Evolutionary conservation across 1,140 invertebrate species (phyloP), one percentile per base, ranked within the genome.

Genomic region (Cephus cinctus): DNA sequence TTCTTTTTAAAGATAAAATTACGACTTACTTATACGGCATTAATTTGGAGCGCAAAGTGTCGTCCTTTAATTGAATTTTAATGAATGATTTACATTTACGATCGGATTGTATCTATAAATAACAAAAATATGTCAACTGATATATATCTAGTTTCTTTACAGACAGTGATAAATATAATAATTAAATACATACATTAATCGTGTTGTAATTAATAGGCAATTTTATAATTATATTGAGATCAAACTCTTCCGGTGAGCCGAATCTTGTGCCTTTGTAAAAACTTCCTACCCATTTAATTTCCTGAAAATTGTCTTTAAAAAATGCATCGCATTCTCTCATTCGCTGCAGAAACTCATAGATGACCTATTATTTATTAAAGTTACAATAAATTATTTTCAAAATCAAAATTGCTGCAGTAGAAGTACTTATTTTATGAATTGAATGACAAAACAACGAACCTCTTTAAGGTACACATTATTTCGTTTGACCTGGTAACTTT

Each of bases 191-290:
- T 52, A 79, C 60, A 2, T 61, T 56, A n/a, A 78, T 67, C 4
- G 60, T 54, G 5, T 68, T 50, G 4, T 67, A 57, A 14, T 54
- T 66, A 63, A 65, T 46, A 60, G 78, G 78, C 5, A 81, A 47
- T 2, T 63, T 59, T 6, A 81, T 67, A 5, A 80, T 62, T 2
- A 81, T 61, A 61, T 81, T 73, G 51, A 83, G 63, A 62, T 82
- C 80, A 54, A 76, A 82, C 54, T 83, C 81, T 51, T 80, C 72
- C 2, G 80, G 71, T 25, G 68, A 69, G 0, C 70, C 72, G 6
- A 80, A 71, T 59, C 76, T 79, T 11, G 80, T 72, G 4, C 67
- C 67, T 51, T 83, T 80, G 45, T 76, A 80, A 16, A 73, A 80
- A 51, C 80, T 81, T 0, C 80, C 81, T 3, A 71, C 76, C 39